phyloP scores from a whole-genome alignment of 2,797 vertebrate genomes.

The Cottoperca gobio region DNA sequence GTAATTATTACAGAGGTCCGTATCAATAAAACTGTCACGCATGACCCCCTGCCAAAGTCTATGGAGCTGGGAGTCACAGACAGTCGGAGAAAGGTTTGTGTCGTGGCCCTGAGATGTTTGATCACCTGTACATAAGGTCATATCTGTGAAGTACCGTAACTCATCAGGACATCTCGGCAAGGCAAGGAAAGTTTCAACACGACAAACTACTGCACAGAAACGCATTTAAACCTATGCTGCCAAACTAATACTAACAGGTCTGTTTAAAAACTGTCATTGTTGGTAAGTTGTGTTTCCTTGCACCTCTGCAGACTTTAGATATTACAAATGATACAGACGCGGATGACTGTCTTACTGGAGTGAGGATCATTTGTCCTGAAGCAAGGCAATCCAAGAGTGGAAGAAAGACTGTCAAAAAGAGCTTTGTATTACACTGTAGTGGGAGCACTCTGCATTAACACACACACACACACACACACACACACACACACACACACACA shows the following conservation, averaged over 20 bases:
- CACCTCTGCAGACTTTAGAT: constrained; percentile 56
- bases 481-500: constrained; percentile 42
- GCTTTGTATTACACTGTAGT: constrained; percentile 71
- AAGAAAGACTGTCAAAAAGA: constrained; percentile 72
- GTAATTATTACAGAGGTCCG: constrained; percentile 85
- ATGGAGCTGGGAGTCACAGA: constrained; percentile 55
- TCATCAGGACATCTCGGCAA: constrained; percentile 27
- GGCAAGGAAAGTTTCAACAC: constrained; percentile 23
- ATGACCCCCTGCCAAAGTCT: constrained; percentile 74
- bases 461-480: constrained; percentile 50
- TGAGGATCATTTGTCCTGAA: constrained; percentile 75
- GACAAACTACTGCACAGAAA: constrained; percentile 14
- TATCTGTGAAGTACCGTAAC: constrained; percentile 33
- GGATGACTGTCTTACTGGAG: constrained; percentile 67
- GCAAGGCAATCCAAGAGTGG: constrained; percentile 69
- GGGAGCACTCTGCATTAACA: constrained; percentile 55
- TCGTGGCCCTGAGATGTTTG: constrained; percentile 59
- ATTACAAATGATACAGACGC: constrained; percentile 63
- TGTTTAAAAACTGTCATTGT: constrained; percentile 47
- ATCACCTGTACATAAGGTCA: constrained; percentile 66
- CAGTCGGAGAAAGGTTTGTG: constrained; percentile 58
- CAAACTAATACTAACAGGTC: constrained; percentile 12
- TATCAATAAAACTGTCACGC: constrained; percentile 86
- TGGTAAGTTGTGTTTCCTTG: constrained; percentile 36
- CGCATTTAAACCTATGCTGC: constrained; percentile 27